Evolutionary conservation across 2,888 invertebrate species (phyloP), one percentile per base, ranked within the genome.

Genomic region (Spilarctia lutea): DNA sequence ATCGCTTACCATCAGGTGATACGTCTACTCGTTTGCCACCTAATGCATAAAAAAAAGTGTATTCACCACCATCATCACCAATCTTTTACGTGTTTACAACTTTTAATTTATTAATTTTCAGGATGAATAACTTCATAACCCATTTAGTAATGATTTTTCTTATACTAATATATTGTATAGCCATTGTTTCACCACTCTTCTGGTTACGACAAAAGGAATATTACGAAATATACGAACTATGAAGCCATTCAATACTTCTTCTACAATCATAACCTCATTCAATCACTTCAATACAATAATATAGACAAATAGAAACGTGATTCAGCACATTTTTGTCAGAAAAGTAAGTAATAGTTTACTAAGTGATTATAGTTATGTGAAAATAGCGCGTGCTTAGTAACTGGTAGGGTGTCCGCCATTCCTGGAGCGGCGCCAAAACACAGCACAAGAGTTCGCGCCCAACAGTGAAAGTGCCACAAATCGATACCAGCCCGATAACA

Each of bases 391-490:
- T 85, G 83, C 91, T 87, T 91, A 88, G 91, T 87, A 91, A 91
- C 30, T 42, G 69, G 39, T 91, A 76, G 84, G 85, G 85, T 87
- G 81, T 87, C 87, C 87, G 85, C 89, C 82, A 87, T 87, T 79
- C 77, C 91, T 94, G 94, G 94, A 91, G 79, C 77, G 77, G 81
- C 88, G 94, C 94, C 94, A 94, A 94, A 91, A 91, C 89, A 91
- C 90, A 90, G 89, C 77, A 80, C 81, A 83, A 83, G 82, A 86
- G 83, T 88, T 89, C 86, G 87, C 90, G 84, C 87, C 82, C 80
- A 86, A 84, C 86, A 88, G 92, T 86, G 91, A 93, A 94, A 94
- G 91, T 91, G 88, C 87, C 79, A 82, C 84, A 86, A 92, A 93
- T 95, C 95, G 90, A 95, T 94, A 94, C 74, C 82, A 83, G 86